Evolutionary conservation across 2,113 vertebrate species (phyloP).

Genomic region (Salvelinus fontinalis): DNA sequence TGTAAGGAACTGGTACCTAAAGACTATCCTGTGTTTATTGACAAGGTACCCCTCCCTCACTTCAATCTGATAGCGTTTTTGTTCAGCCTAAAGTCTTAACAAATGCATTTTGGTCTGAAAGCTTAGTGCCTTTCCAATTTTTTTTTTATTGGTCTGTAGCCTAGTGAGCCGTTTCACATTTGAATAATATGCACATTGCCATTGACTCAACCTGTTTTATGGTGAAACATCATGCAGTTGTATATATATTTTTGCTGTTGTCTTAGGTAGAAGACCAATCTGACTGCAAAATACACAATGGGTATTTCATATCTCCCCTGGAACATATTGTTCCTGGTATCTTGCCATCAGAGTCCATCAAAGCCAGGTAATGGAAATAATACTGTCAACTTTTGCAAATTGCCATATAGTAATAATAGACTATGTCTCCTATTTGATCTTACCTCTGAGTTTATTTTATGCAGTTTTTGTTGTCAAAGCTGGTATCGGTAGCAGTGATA

Average conservation of each 20-base stretch:
- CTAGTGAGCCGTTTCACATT: neutral
- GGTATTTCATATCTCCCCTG: slow-evolving; percentile 93
- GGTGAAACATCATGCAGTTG: neutral
- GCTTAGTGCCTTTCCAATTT: neutral
- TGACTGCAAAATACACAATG: slow-evolving; percentile 91
- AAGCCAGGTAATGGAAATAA: slow-evolving; percentile 81
- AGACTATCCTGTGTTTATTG: slow-evolving; percentile 91
- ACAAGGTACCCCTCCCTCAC: slow-evolving; percentile 79
- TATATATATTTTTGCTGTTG: slow-evolving; percentile 15
- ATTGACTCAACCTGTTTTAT: neutral
- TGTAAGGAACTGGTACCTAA: slow-evolving; percentile 87
- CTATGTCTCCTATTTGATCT: too few species aligned
- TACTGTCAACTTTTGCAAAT: neutral
- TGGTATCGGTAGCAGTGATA: too few species aligned
- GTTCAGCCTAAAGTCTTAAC: neutral
- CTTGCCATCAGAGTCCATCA: slow-evolving; percentile 86
- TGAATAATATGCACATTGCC: neutral
- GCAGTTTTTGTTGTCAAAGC: too few species aligned
- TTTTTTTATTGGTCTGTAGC: neutral
- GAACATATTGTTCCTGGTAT: slow-evolving; percentile 89
- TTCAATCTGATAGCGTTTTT: neutral
- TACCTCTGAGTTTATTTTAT: too few species aligned
- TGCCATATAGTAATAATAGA: neutral
- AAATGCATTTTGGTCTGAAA: neutral
- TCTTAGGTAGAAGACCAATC: slow-evolving; percentile 85